Percentiles rank a stretch among this genome's conserved stretches.
These are phyloP conservation scores for Drosophila helvetica DNA, from an alignment of 2,888 invertebrate species.

Conservation along the genomic window DNA sequence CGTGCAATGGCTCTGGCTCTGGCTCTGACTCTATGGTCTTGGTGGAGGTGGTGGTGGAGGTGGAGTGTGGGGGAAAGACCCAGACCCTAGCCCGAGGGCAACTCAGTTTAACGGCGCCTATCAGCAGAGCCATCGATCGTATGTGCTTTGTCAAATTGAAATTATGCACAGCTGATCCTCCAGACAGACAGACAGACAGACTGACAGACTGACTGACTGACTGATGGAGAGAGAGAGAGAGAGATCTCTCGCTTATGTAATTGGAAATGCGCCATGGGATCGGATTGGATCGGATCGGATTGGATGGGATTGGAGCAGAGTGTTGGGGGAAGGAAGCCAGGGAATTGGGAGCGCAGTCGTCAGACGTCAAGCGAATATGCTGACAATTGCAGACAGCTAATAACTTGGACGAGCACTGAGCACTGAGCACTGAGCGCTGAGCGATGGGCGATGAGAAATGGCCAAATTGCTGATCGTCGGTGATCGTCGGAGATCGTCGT, in stretches of 20 bases:
- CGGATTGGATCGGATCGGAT: constrained; percentile 15
- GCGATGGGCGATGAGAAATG: constrained; percentile 36
- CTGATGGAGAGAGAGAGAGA: neutral
- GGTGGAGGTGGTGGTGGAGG: too few relatives aligned
- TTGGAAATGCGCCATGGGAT: constrained; percentile 44
- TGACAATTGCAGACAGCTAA: constrained; percentile 76
- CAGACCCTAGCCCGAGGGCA: constrained; percentile 54
- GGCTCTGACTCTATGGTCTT: constrained; percentile 11
- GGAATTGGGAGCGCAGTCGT: constrained; percentile 48
- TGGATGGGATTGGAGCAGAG: constrained; percentile 33
- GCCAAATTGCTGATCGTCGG: constrained; percentile 43
- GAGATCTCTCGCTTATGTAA: constrained; percentile 66
- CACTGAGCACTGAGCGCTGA: constrained; percentile 7
- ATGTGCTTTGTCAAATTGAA: constrained; percentile 75
- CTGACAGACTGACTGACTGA: neutral
- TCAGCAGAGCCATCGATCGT: constrained; percentile 68
- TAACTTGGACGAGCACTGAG: constrained; percentile 49
- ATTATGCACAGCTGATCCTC: constrained; percentile 73
- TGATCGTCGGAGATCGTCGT: constrained; percentile 18
- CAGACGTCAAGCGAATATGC: constrained; percentile 39
- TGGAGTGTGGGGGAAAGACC: constrained; percentile 25
- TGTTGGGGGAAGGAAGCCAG: constrained; percentile 4
- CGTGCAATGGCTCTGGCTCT: constrained; percentile 25
- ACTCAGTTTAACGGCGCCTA: constrained; percentile 62
- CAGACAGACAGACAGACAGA: constrained; percentile 54